These are phyloP conservation scores for Eurystomus gularis DNA, from an alignment of 2,113 vertebrate species.

Conservation along the genomic window DNA sequence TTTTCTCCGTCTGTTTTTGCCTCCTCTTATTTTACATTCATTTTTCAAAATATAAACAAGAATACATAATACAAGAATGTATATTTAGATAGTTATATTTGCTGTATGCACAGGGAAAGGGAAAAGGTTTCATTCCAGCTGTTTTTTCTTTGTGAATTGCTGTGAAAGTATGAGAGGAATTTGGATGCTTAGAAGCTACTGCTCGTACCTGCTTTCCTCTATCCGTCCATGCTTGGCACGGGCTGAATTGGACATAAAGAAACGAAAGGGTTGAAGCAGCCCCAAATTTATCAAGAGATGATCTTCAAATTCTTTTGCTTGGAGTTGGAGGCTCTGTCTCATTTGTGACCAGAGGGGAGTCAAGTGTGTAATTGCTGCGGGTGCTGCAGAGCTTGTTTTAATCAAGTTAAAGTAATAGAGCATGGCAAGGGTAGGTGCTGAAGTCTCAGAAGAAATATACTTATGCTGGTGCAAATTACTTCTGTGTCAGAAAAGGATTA, in stretches of 20 bases:
- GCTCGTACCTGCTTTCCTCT: not conserved
- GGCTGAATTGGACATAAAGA: not conserved
- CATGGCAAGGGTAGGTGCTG: not conserved
- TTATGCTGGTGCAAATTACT: not conserved
- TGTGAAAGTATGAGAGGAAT: slow-evolving; percentile 13
- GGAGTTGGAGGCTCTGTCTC: not conserved
- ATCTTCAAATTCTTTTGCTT: not conserved
- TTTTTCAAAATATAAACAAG: not conserved
- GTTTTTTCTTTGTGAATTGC: not conserved
- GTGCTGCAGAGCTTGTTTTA: not conserved
- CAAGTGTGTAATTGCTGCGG: not conserved
- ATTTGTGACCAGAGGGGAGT: not conserved
- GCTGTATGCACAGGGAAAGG: not conserved
- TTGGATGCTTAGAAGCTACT: not conserved
- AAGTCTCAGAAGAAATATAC: not conserved
- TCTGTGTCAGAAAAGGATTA: not conserved
- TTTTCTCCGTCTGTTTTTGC: not conserved
- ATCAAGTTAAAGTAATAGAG: not conserved
- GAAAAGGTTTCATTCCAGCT: not conserved
- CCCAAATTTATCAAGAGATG: not conserved
- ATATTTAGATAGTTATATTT: not conserved
- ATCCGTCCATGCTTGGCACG: not conserved
- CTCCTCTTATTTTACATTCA: not conserved
- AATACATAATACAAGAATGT: not conserved
- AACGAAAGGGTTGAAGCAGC: not conserved